Evolutionary conservation across 1,140 invertebrate genomes (phyloP).

Genomic region (Hycleus phaleratus): DNA sequence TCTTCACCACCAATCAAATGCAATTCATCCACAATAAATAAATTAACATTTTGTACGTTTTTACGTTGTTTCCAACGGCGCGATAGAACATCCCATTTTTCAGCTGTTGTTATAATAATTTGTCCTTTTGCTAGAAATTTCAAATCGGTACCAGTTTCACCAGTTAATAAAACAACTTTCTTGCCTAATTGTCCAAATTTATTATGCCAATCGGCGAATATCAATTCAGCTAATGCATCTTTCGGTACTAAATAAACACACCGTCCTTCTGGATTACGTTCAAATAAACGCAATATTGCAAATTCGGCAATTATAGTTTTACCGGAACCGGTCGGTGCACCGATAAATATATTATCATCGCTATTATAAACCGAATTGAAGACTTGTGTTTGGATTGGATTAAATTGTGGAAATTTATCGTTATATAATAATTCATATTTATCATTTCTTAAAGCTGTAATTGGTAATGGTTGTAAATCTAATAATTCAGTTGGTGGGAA

Average conservation of each 20-base stretch:
- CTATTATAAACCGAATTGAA: constrained; percentile 98
- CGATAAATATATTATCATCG: constrained; percentile 98
- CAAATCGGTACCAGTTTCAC: constrained; percentile 95
- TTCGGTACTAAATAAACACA: constrained; percentile 93
- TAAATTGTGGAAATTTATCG: constrained; percentile 83
- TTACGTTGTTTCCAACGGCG: constrained; percentile 98
- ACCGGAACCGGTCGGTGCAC: constrained; percentile 94
- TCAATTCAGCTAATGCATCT: constrained; percentile 84
- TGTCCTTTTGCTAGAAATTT: constrained; percentile 89
- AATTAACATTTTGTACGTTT: constrained; percentile 93
- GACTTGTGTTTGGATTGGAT: constrained; percentile 99
- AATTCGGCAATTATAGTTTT: constrained; percentile 98
- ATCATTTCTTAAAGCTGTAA: constrained; percentile 74
- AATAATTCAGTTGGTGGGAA: constrained; percentile 94
- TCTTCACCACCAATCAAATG: constrained; percentile 84
- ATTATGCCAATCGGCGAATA: constrained; percentile 84
- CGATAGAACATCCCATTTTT: constrained; percentile 98
- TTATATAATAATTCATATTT: constrained; percentile 81
- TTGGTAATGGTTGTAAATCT: constrained; percentile 94
- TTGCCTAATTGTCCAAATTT: constrained; percentile 83
- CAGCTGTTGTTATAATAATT: constrained; percentile 92
- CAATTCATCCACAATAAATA: constrained; percentile 98
- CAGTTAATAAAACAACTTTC: constrained; percentile 90
- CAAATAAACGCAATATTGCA: constrained; percentile 84
- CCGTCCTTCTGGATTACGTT: constrained; percentile 59